These are phyloP conservation scores for Ormyrus labotus DNA, from an alignment of 2,888 invertebrate species.

Conservation along the genomic window DNA sequence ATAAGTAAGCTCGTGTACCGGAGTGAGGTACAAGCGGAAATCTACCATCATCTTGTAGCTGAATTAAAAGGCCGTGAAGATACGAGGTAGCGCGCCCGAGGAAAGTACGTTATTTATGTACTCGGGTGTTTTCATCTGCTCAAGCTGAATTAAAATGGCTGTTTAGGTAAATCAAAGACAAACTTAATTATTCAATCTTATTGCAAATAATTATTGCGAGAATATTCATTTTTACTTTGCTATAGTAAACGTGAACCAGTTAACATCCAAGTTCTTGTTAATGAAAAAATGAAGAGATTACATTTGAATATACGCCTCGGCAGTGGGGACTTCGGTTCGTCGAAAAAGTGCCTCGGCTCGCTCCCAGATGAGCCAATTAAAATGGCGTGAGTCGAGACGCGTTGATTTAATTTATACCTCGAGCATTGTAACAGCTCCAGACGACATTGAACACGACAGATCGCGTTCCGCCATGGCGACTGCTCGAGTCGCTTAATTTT, in stretches of 20 bases:
- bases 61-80: background rate
- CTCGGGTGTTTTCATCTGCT: too few relatives aligned
- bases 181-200: too few relatives aligned
- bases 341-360: background rate
- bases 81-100: background rate
- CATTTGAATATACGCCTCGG: too few relatives aligned
- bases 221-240: too few relatives aligned
- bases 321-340: background rate
- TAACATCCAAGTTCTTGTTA: too few relatives aligned
- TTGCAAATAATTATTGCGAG: too few relatives aligned
- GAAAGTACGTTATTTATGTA: too few relatives aligned
- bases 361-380: conserved; percentile 41
- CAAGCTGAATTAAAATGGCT: too few relatives aligned
- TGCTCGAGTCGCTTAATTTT: conserved; percentile 26
- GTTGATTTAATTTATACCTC: conserved; percentile 46
- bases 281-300: too few relatives aligned
- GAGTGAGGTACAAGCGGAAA: conserved; percentile 11
- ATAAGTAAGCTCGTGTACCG: too few relatives aligned
- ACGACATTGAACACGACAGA: conserved; percentile 35
- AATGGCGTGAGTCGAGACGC: conserved; percentile 39
- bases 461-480: conserved; percentile 12
- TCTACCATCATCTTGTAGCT: background rate
- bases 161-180: too few relatives aligned
- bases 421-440: conserved; percentile 35
- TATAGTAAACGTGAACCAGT: too few relatives aligned